phyloP scores from a whole-genome alignment of 2,113 vertebrate species.

The Pitta sordida region DNA sequence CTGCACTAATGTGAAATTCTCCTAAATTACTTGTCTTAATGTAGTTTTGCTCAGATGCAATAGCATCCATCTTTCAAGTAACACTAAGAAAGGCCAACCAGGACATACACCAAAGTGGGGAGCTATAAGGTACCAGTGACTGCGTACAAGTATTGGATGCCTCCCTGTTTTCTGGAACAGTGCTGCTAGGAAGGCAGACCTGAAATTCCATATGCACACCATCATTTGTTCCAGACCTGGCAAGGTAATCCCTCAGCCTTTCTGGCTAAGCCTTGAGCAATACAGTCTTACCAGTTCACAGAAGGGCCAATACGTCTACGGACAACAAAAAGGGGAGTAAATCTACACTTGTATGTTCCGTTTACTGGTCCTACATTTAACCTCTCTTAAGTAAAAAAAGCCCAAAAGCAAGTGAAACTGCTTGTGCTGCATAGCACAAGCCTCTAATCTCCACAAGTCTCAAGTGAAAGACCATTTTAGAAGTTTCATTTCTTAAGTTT shows the following conservation, averaged over 20 bases:
- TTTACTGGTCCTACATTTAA: neutral
- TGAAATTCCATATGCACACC: neutral
- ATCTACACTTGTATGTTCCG: rapidly evolving
- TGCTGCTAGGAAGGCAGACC: neutral
- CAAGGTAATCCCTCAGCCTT: neutral
- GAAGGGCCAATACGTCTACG: neutral
- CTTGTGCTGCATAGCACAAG: neutral
- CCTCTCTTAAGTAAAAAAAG: neutral
- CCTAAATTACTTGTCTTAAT: neutral
- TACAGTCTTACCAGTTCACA: neutral
- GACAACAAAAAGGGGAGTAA: neutral
- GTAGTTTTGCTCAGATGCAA: neutral
- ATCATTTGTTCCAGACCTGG: neutral
- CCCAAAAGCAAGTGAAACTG: neutral
- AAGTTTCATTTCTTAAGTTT: neutral
- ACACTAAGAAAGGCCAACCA: neutral
- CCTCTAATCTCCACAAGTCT: neutral
- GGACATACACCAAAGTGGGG: neutral
- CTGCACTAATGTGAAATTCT: neutral
- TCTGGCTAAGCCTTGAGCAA: neutral
- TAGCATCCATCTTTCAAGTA: neutral
- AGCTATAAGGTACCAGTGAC: neutral
- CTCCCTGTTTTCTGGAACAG: neutral
- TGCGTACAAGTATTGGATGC: neutral
- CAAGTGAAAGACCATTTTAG: neutral